Percentiles rank a stretch among this genome's conserved stretches.
Evolutionary conservation across 2,113 vertebrate genomes (phyloP).

Genomic region (Rhinoptilus africanus): DNA sequence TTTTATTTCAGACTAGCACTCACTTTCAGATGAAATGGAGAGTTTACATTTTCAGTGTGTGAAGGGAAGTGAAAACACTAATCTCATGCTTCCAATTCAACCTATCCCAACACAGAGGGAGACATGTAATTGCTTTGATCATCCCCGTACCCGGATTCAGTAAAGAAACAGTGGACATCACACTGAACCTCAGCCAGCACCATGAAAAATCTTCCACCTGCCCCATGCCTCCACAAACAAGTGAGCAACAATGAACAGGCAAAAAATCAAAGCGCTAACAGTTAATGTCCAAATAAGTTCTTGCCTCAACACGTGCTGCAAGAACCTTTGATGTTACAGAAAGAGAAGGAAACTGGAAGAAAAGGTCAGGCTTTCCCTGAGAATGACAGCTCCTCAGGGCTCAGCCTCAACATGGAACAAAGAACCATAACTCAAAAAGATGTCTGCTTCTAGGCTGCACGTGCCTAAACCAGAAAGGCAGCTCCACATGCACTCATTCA

Average conservation of each 20-base stretch:
- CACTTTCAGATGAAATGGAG: neutral
- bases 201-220: neutral
- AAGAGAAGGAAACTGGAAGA: neutral
- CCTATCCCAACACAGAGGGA: accelerated
- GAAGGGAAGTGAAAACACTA: neutral
- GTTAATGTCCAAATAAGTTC: neutral
- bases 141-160: neutral
- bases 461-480: neutral
- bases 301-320: neutral
- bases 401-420: neutral
- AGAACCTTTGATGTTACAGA: neutral
- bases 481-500: neutral
- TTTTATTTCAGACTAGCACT: neutral
- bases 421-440: neutral
- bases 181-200: neutral
- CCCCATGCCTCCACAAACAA: neutral
- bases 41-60: neutral
- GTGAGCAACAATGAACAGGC: neutral
- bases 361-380: neutral
- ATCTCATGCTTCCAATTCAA: neutral
- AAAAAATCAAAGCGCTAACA: neutral
- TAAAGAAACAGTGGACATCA: neutral
- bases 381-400: neutral
- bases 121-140: neutral
- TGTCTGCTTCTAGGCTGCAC: neutral